Base-by-base conservation (phyloP, 1,140 invertebrate genomes). In the Drosophila micromelanica region DNA sequence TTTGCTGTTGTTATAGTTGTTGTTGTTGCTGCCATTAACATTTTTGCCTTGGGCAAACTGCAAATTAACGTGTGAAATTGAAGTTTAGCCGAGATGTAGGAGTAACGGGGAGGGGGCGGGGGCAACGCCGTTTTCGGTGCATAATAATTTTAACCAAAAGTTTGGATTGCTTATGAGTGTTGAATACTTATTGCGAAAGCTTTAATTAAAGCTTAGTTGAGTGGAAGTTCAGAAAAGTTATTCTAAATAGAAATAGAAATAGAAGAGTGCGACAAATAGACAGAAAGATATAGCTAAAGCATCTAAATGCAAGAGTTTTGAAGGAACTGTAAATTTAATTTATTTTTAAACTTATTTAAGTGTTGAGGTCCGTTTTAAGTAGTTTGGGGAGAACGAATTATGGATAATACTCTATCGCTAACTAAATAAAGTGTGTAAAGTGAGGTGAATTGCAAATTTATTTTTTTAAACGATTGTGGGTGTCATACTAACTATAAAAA, bases 41-140 rank as follows among this genome's bases (percentile, higher is more conserved):
- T 80, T 80, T 76, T 63, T 76, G 78, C 73, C 78, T 80, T 71
- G 78, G 61, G 75, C 76, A 78, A 78, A 78, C 57, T 78, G 76
- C 75, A 78, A 78, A 78, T 78, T 78, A 78, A 78, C 78, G 78
- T 80, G 78, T 80, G 78, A 80, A 80, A 80, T 80, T 80, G 68
- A 72, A 57, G 73, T 57, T 43, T 30, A 59, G 52, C 32, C 15
- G 35, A 20, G 38, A 49, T 43, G 56, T 9, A 3, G n/a, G 45
- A 12, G 9, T 13, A 3, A 55, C 23, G 35, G 13, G 40, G 15
- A 42, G 15, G 35, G 67, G 67, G 20, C 37, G 32, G 30, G 40
- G 61, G 76, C 49, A 55, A 37, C 30, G 15, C 42, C 43, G 13
- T 30, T 60, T 46, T 49, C 63, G 43, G 59, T 67, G 67, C 73